Evolutionary conservation across 1,140 invertebrate genomes (phyloP), one percentile per base, ranked within the genome.

Genomic region (Drosophila virilis): DNA sequence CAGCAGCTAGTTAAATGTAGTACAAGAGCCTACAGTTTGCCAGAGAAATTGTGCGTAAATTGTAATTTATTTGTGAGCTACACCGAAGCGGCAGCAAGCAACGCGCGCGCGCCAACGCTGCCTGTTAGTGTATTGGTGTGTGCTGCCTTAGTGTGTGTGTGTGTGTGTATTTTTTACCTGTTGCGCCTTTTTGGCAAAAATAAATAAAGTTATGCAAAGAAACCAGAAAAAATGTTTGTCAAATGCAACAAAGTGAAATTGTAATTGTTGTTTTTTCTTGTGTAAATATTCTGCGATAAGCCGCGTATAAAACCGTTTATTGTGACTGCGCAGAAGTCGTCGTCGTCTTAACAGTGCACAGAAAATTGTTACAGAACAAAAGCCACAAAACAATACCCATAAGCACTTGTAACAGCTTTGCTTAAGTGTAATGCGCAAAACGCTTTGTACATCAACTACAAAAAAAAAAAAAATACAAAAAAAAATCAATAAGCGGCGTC

Each of bases 241-340:
- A 52, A 67, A 38, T 46, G 12, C 28, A 68, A 42, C 12, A 13
- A 48, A 38, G 42, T 10, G 8, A 64, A 57, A 55, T 35, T 22
- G 58, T 15, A 42, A 46, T 46, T 68, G 46, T 32, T 50, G 37
- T 51, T 43, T 43, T 42, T 38, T 9, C 22, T 40, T 42, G 15
- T 61, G 48, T 75, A 71, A 66, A 69, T 73, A 52, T 78, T 80
- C 60, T 54, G 65, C 68, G 81, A 85, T 85, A 85, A 84, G 80
- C 80, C 78, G 75, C 62, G 45, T 69, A 73, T 65, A 78, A 69
- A 82, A 79, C 73, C 65, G 74, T 77, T 80, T 78, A 58, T 66
- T 48, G 48, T 74, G 32, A 13, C 37, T 42, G 61, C 62, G 71
- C 55, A 58, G 57, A 57, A 58, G 54, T 33, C 22, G 69, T 59